Evolutionary conservation across 2,113 vertebrate genomes (phyloP).

Genomic region (Nibea albiflora): DNA sequence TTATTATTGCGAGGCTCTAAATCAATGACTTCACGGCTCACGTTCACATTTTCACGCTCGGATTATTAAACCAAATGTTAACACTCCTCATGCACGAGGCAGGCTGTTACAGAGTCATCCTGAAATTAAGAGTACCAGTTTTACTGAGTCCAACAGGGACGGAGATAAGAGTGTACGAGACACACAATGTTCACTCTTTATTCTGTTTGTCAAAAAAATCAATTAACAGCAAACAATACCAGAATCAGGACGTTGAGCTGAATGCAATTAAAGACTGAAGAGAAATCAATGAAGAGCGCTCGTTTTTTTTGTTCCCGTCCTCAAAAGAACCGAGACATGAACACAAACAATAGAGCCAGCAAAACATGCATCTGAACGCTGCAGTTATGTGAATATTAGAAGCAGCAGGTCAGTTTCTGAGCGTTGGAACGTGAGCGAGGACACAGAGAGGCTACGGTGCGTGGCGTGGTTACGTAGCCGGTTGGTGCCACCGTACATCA

Average conservation of each 20-base stretch:
- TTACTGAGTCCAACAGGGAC: background rate
- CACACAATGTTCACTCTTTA: background rate
- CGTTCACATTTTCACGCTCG: no score
- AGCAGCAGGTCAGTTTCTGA: no score
- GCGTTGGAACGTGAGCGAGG: no score
- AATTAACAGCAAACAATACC: background rate
- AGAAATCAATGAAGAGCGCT: background rate
- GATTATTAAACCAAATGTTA: background rate
- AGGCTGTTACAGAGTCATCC: background rate
- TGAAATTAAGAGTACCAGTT: background rate
- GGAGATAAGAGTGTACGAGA: background rate
- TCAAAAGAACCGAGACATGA: background rate
- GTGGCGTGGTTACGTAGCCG: no score
- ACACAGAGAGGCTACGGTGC: no score
- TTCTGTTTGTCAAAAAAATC: background rate
- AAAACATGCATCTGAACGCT: no score
- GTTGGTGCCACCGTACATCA: no score
- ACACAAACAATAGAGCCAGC: no score
- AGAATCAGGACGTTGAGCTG: background rate
- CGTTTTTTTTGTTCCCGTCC: background rate
- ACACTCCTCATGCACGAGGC: background rate
- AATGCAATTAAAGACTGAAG: background rate
- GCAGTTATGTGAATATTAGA: no score
- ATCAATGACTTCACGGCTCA: no score
- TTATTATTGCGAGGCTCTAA: no score